Conservation (phyloP, 2,113 vertebrate species). For the Melanocharis versteri region DNA sequence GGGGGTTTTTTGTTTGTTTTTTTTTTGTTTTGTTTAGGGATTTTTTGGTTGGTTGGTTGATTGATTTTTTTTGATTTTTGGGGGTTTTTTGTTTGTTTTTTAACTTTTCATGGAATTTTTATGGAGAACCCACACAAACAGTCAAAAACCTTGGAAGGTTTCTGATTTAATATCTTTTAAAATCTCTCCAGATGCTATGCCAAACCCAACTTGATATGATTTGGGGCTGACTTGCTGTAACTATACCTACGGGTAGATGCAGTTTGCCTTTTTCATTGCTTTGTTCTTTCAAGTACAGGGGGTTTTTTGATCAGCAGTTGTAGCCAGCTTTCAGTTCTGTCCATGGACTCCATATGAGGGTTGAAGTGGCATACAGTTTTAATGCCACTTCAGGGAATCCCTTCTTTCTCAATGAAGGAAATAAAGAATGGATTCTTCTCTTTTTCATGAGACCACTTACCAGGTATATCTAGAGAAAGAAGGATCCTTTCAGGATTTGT, state of each 20-base stretch:
- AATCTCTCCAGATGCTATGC: background rate
- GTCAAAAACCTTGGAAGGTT: background rate
- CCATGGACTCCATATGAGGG: background rate
- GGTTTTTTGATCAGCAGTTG: background rate
- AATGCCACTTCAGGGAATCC: background rate
- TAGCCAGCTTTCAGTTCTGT: background rate
- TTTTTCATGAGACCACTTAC: background rate
- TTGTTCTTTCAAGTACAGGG: background rate
- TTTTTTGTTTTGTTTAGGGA: background rate
- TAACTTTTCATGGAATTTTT: background rate
- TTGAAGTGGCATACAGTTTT: background rate
- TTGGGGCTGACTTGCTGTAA: background rate
- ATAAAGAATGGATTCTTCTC: background rate
- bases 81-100: background rate
- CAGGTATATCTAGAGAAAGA: background rate
- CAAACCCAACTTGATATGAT: background rate
- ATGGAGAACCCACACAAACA: background rate
- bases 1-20: background rate
- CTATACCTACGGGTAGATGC: background rate
- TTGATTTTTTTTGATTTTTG: no score
- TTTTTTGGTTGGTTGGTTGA: background rate
- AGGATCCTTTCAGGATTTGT: background rate
- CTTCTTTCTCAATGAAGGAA: background rate
- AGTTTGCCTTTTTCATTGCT: background rate
- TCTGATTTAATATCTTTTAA: background rate